phyloP scores from a whole-genome alignment of 2,797 vertebrate genomes.

The Mormyrops boulengeri region DNA sequence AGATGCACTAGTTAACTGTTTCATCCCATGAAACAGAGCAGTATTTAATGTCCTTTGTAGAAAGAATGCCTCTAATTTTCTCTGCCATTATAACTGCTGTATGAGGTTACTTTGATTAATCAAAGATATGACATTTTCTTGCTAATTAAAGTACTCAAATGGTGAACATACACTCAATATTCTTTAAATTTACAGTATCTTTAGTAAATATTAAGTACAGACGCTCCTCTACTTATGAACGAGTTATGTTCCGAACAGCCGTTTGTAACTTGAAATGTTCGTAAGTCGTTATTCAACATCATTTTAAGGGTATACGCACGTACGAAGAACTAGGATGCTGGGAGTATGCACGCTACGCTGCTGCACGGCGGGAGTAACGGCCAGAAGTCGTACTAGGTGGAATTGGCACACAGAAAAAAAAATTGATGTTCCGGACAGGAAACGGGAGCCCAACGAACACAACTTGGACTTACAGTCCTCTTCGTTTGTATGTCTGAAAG shows the following conservation, averaged over 20 bases:
- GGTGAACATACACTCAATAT: neutral
- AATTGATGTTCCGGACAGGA: neutral
- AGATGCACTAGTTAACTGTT: neutral
- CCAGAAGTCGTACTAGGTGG: neutral
- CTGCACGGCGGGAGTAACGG: neutral
- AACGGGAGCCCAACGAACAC: neutral
- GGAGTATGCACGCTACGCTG: neutral
- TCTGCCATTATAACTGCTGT: neutral
- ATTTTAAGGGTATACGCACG: neutral
- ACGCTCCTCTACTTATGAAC: neutral
- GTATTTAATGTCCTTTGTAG: neutral
- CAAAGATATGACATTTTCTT: neutral
- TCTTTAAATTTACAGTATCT: no score
- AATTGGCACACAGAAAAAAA: neutral
- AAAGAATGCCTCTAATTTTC: neutral
- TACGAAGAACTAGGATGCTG: neutral
- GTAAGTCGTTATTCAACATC: neutral
- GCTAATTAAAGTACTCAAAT: neutral
- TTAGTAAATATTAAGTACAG: neutral
- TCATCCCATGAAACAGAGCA: neutral
- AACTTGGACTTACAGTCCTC: neutral
- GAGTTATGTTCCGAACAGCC: neutral
- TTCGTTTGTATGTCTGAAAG: neutral
- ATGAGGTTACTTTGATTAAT: neutral
- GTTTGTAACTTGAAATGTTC: neutral